A percentile compares a stretch with the other conserved stretches of the same genome.
Evolutionary conservation across 2,113 vertebrate species (phyloP).

Genomic region (Cynocephalus volans): DNA sequence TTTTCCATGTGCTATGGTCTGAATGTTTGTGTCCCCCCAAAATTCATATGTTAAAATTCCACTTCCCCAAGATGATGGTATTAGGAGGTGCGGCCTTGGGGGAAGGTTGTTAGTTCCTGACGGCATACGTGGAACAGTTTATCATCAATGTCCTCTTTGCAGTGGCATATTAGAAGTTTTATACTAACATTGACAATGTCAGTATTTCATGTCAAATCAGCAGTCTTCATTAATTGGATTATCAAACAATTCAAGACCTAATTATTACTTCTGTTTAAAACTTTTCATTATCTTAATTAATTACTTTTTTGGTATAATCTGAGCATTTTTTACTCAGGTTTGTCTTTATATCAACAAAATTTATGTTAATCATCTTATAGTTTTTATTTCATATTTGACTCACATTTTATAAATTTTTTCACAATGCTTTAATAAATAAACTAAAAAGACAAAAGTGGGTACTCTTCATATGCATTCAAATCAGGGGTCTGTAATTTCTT

Average conservation of each 20-base stretch:
- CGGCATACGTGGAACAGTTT: neutral
- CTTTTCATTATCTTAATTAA: constrained; percentile 4
- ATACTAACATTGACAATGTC: neutral
- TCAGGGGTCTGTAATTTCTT: neutral
- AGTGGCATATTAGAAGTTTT: neutral
- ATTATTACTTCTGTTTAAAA: neutral
- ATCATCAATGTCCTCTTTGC: neutral
- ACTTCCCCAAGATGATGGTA: neutral
- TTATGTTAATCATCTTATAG: neutral
- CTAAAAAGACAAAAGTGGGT: neutral
- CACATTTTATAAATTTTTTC: neutral
- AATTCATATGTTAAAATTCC: neutral
- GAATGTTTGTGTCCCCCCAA: neutral
- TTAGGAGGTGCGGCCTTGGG: neutral
- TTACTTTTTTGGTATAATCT: neutral
- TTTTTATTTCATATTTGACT: neutral
- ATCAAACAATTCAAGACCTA: neutral
- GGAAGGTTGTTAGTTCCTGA: neutral
- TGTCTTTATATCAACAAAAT: neutral
- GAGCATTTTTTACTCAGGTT: neutral
- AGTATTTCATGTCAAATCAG: neutral
- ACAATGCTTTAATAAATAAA: neutral
- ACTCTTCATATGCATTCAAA: neutral
- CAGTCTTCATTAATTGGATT: neutral
- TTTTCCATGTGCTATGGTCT: neutral